Conservation (phyloP, 1,140 invertebrate genomes). For the Drosophila arawakana region DNA sequence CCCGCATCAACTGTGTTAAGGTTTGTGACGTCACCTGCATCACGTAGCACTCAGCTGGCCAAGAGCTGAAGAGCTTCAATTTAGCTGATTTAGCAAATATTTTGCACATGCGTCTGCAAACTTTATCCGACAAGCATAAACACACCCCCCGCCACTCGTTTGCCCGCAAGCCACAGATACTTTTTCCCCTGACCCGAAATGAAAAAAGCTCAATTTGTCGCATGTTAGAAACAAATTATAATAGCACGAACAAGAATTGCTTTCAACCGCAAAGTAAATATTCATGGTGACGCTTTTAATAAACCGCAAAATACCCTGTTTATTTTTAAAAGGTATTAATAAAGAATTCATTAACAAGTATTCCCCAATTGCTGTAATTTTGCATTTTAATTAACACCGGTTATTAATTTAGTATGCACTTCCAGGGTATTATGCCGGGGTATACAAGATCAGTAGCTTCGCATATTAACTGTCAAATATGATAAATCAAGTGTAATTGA, state of each 20-base stretch:
- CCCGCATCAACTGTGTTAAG: constrained; percentile 5
- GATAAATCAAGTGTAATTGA: constrained; percentile 83
- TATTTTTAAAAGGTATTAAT: too few relatives aligned
- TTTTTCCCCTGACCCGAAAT: too few relatives aligned
- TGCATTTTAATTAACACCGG: not conserved
- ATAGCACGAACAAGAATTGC: too few relatives aligned
- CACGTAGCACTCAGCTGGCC: constrained; percentile 27
- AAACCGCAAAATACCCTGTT: too few relatives aligned
- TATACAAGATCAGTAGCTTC: constrained; percentile 58
- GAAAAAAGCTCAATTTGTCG: too few relatives aligned
- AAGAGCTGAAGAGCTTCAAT: constrained; percentile 6
- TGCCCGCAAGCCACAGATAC: too few relatives aligned
- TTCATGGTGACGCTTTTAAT: too few relatives aligned
- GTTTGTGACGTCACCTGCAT: constrained; percentile 41
- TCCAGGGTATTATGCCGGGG: constrained; percentile 4
- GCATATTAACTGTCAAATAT: constrained; percentile 76
- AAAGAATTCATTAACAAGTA: too few relatives aligned
- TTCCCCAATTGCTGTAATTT: too few relatives aligned
- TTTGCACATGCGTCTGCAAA: constrained; percentile 29
- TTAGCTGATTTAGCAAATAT: constrained; percentile 57
- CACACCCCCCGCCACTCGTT: not conserved
- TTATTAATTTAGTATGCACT: not conserved
- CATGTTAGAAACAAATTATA: too few relatives aligned
- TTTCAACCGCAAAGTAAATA: too few relatives aligned
- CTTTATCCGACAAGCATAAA: not conserved